phyloP scores from a whole-genome alignment of 1,140 invertebrate genomes.

The Pteromalus puparum region DNA sequence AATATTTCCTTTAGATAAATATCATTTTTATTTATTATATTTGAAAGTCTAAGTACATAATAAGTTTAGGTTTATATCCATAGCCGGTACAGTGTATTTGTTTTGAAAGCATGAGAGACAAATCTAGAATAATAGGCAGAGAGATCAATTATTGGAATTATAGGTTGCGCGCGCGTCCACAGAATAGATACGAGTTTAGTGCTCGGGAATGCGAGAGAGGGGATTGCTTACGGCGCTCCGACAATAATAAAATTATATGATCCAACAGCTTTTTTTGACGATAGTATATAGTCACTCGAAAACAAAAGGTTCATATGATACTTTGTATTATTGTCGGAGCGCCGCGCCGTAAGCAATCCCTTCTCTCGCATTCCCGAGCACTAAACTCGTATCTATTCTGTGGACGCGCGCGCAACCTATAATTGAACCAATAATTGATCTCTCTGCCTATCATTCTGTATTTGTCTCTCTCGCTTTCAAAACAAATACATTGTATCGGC shows the following conservation, averaged over 20 bases:
- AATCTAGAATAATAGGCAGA: background rate
- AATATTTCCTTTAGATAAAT: too few species aligned
- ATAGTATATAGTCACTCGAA: too few species aligned
- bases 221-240: background rate
- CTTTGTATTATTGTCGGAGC: background rate
- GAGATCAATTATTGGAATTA: background rate
- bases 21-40: too few species aligned
- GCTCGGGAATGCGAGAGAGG: background rate
- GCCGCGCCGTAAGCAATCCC: background rate
- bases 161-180: background rate
- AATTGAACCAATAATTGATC: background rate
- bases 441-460: background rate
- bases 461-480: background rate
- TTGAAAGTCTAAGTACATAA: too few species aligned
- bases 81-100: too few species aligned
- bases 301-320: background rate
- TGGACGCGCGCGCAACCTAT: background rate
- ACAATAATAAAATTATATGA: background rate
- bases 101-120: background rate
- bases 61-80: too few species aligned
- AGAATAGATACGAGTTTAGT: background rate
- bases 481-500: too few species aligned
- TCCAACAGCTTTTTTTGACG: too few species aligned
- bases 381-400: background rate
- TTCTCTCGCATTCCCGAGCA: background rate